Evolutionary conservation across 1,140 invertebrate genomes (phyloP).

Genomic region (Pseudomyrmex dendroicus): DNA sequence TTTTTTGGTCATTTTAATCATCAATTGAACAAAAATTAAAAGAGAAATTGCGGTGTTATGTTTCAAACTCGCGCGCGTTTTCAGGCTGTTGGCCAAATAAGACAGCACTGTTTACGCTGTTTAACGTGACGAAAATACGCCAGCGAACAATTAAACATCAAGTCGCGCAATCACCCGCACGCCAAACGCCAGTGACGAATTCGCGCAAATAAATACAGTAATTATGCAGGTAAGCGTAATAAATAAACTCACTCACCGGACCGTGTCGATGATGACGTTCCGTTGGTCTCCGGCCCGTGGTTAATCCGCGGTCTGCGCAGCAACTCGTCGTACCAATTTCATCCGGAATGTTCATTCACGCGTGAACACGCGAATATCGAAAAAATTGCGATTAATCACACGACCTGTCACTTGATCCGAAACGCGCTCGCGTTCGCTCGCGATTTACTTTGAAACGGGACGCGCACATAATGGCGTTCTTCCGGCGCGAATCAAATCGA

Average conservation of each 20-base stretch:
- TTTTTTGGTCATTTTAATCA: too few species aligned
- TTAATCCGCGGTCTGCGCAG: not conserved
- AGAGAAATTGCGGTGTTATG: not conserved
- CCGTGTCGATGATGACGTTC: slow-evolving; percentile 21
- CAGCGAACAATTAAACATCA: slow-evolving; percentile 44
- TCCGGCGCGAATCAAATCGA: not conserved
- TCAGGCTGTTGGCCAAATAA: slow-evolving; percentile 14
- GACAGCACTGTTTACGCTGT: slow-evolving; percentile 16
- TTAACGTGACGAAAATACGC: slow-evolving; percentile 2
- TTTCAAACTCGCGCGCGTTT: slow-evolving; percentile 5
- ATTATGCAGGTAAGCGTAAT: slow-evolving; percentile 31
- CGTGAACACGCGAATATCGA: not conserved
- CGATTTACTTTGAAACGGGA: not conserved
- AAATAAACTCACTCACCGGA: slow-evolving; percentile 42
- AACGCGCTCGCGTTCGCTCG: slow-evolving; percentile 6
- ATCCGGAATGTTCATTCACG: not conserved
- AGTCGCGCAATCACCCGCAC: slow-evolving; percentile 22
- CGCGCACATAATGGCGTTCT: not conserved
- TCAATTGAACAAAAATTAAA: slow-evolving; percentile 16
- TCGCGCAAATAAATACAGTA: slow-evolving; percentile 48
- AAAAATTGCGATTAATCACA: slow-evolving; percentile 20
- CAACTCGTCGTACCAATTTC: not conserved
- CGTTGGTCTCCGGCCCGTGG: not conserved
- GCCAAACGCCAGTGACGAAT: slow-evolving; percentile 11
- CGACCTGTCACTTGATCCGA: not conserved